These are phyloP conservation scores for Chionoecetes opilio DNA, from an alignment of 1,140 invertebrate species.

Conservation along the genomic window DNA sequence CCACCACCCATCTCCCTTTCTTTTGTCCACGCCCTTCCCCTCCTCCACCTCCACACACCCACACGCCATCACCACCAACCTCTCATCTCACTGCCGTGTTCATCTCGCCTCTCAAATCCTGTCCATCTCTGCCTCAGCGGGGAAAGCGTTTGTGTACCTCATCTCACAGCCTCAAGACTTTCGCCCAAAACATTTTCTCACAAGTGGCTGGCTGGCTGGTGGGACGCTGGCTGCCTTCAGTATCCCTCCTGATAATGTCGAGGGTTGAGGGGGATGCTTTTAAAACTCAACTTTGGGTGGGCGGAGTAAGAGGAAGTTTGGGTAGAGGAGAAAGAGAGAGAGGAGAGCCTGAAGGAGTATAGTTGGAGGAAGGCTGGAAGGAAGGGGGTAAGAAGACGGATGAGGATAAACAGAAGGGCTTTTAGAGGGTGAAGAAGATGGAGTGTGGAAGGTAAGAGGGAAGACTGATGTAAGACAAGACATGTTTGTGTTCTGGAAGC, in stretches of 20 bases:
- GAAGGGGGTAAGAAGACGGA: background rate
- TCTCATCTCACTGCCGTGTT: background rate
- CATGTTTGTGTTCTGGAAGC: background rate
- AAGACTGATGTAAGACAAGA: background rate
- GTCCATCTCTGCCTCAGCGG: background rate
- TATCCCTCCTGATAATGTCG: background rate
- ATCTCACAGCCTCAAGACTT: background rate
- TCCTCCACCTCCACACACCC: background rate
- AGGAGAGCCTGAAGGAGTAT: background rate
- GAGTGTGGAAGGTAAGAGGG: background rate
- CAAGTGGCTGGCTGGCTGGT: background rate
- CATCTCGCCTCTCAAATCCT: background rate
- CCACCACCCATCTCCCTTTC: no score
- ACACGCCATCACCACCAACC: background rate
- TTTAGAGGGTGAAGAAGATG: background rate
- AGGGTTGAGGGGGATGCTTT: background rate
- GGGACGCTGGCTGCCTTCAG: background rate
- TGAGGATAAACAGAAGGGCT: constrained; percentile 17
- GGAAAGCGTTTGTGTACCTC: background rate
- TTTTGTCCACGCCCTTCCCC: no score
- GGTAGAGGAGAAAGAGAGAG: background rate
- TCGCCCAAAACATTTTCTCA: background rate
- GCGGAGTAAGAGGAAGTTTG: constrained; percentile 1
- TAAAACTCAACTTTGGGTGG: background rate
- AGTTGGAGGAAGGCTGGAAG: background rate